Base-by-base conservation (phyloP, 2,113 vertebrate genomes). In the Microcebus griseorufus region DNA sequence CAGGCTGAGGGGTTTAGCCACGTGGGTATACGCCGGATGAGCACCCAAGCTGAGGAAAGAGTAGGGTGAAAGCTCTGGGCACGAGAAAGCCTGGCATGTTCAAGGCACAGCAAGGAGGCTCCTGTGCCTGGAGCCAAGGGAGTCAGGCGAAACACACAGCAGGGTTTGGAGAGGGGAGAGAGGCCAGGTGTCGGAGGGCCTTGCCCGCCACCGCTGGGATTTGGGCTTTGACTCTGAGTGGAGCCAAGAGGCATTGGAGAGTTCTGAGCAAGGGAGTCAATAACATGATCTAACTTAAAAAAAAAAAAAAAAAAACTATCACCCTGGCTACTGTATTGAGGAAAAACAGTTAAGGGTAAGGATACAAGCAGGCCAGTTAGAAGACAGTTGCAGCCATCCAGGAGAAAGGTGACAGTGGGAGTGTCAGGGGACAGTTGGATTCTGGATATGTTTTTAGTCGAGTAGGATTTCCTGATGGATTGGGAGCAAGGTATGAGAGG, bases 71-170 rank as follows among this genome's bases (percentile, higher is more conserved):
- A 22, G 13, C 42, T 53, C 42, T 42, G 53, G 42, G 23, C 48
- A 12, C 8, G 10, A 18, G 14, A 58, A 5, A 70, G 20, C 14
- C 22, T 14, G 37, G 12, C 3, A 3, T 4, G 7, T 1, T 25
- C 48, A 42, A 81, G 32, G n/a, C 55, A 4, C 37, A 53, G 16
- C 3, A 1, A 62, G 72, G 20, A 53, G 51, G 13, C 6, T 4
- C 10, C 1, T 51, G 85, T 58, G 48, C 8, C 39, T 34, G 34
- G 6, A 60, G 67, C 32, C 32, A 9, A 48, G 23, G 18, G 12
- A 55, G 17, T 16, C 22, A n/a, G 55, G 7, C 37, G 22, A 45
- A 62, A 22, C 16, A n/a, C 1, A 3, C 0, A 5, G 13, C 13
- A 53, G 9, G 23, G 5, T 73, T 7, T 17, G 14, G 73, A 45